Conservation (phyloP, 2,113 vertebrate species). For the Ciconia boyciana region DNA sequence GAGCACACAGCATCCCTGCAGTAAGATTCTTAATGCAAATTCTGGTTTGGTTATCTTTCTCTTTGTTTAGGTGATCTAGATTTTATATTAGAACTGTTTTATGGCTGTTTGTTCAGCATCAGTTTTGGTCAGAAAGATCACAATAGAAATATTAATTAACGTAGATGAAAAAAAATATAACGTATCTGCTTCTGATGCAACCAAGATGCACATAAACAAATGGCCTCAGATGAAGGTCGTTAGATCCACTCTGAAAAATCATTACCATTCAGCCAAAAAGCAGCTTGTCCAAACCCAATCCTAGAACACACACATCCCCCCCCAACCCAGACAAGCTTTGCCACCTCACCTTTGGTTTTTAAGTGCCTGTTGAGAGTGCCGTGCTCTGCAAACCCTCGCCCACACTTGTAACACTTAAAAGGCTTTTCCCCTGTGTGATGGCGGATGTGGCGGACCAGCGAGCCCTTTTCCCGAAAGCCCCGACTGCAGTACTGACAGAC, state of each 20-base stretch:
- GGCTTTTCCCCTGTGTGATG: conserved; percentile 97
- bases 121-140: neutral
- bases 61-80: neutral
- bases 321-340: neutral
- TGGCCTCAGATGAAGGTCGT: fast-evolving
- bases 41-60: neutral
- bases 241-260: neutral
- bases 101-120: neutral
- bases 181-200: neutral
- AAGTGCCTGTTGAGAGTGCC: conserved; percentile 95
- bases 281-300: neutral
- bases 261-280: neutral
- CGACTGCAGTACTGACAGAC: conserved; percentile 89
- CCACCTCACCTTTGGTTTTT: conserved; percentile 88
- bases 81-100: neutral
- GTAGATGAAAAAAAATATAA: neutral
- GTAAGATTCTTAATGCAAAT: neutral
- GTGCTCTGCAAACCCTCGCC: conserved; percentile 91
- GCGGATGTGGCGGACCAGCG: conserved; percentile 91
- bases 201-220: neutral
- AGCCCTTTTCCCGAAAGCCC: conserved; percentile 94
- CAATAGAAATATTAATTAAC: neutral
- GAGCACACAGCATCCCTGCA: neutral
- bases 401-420: conserved; percentile 91
- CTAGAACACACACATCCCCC: no score